A percentile compares a stretch with the other conserved stretches of the same genome.
phyloP scores from a whole-genome alignment of 2,888 invertebrate genomes.

The Syritta pipiens region DNA sequence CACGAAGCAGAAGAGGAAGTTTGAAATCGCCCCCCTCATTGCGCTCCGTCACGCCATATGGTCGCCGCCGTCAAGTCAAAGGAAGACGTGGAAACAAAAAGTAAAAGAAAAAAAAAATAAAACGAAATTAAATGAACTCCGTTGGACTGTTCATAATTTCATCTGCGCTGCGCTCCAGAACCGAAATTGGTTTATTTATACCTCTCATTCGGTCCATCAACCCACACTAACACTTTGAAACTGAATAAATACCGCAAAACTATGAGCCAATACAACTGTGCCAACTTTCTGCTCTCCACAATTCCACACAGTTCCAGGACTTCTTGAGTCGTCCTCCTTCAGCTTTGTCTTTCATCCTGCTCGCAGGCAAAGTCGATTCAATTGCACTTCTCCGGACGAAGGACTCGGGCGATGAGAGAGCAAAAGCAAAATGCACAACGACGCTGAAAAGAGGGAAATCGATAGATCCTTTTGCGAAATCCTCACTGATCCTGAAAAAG shows the following conservation, averaged over 20 bases:
- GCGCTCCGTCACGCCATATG: no score
- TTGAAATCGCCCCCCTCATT: no score
- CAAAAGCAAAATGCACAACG: conserved; percentile 28
- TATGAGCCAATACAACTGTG: conserved; percentile 26
- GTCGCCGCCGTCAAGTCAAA: no score
- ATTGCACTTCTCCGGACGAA: conserved; percentile 25
- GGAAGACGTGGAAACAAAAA: no score
- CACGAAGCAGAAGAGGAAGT: no score
- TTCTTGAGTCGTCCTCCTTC: no score
- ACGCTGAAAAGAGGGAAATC: conserved; percentile 32
- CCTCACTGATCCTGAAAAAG: conserved; percentile 48
- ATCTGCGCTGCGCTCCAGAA: conserved; percentile 7
- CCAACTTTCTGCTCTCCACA: not conserved
- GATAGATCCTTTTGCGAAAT: conserved; percentile 33
- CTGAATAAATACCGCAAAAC: conserved; percentile 33
- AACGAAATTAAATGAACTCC: conserved; percentile 23
- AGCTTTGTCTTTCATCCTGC: no score
- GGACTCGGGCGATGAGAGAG: not conserved
- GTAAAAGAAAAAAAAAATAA: no score
- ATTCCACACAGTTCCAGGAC: no score
- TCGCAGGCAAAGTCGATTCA: conserved; percentile 27
- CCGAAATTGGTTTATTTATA: conserved; percentile 5
- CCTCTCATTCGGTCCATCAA: not conserved
- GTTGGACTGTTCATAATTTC: conserved; percentile 47
- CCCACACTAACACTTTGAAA: not conserved